Evolutionary conservation across 2,113 vertebrate species (phyloP).

Genomic region (Electrona antarctica): DNA sequence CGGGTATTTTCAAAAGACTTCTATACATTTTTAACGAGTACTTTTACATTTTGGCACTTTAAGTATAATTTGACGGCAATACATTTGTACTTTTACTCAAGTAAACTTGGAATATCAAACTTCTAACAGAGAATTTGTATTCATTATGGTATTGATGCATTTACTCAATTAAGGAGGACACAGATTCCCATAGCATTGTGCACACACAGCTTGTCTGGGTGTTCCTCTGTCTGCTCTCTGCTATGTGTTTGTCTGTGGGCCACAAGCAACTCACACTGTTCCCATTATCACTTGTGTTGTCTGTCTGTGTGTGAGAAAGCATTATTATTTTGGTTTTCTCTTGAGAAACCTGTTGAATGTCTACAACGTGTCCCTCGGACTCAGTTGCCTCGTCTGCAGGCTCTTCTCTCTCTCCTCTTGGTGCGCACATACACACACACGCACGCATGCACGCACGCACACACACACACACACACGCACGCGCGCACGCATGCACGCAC

Average conservation of each 20-base stretch:
- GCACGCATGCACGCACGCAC: constrained; percentile 48
- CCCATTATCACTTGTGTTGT: constrained; percentile 59
- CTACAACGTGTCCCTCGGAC: constrained; percentile 49
- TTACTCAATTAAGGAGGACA: no score
- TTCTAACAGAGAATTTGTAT: no score
- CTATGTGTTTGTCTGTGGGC: constrained; percentile 10
- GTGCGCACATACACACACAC: constrained; percentile 54
- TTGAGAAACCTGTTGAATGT: constrained; percentile 47
- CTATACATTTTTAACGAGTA: no score
- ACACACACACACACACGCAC: constrained; percentile 30
- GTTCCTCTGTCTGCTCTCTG: constrained; percentile 2
- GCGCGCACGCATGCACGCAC: background rate
- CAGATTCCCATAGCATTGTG: no score
- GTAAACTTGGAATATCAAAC: no score
- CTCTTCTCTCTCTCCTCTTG: constrained; percentile 47
- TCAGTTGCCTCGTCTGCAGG: constrained; percentile 31
- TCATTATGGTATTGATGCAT: no score
- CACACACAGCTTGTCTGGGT: constrained; percentile 8
- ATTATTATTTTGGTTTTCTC: constrained; percentile 63
- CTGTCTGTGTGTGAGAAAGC: constrained; percentile 43
- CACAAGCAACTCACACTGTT: constrained; percentile 27
- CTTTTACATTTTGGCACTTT: no score
- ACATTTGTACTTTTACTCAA: no score
- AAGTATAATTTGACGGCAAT: no score
- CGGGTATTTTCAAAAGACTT: no score